These are phyloP conservation scores for Danio albolineatus DNA, from an alignment of 2,797 vertebrate genomes.

Conservation along the genomic window DNA sequence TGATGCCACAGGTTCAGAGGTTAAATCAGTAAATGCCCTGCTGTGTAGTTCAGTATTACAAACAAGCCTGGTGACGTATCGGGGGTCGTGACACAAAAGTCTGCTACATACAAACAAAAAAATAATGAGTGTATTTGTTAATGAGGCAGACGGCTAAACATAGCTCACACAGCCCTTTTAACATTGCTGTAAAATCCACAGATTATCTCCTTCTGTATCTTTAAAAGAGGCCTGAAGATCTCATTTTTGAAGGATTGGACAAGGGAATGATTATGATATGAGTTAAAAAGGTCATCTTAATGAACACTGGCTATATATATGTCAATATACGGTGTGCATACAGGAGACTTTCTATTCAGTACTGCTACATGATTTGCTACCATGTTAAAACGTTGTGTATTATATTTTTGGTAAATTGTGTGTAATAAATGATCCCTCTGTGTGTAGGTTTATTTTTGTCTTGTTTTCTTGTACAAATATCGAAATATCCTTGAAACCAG, in stretches of 20 bases:
- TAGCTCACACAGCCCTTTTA: conserved; percentile 41
- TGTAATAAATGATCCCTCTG: not conserved
- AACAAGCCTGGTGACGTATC: conserved; percentile 34
- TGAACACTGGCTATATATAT: not conserved
- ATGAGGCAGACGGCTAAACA: conserved; percentile 60
- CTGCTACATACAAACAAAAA: conserved; percentile 48
- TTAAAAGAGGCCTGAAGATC: conserved; percentile 27
- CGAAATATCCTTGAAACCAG: not conserved
- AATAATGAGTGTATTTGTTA: conserved; percentile 58
- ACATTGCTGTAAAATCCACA: conserved; percentile 28
- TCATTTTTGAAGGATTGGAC: conserved; percentile 12
- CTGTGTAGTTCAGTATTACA: conserved; percentile 52
- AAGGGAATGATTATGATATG: conserved; percentile 3
- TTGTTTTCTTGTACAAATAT: not conserved
- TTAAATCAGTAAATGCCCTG: conserved; percentile 62
- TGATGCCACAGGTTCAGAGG: conserved; percentile 52
- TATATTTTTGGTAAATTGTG: not conserved
- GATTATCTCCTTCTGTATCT: conserved; percentile 10
- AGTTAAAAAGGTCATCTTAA: conserved; percentile 20
- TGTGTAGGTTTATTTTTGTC: not conserved
- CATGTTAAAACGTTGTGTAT: conserved; percentile 12
- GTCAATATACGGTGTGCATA: not conserved
- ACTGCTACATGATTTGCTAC: conserved; percentile 50
- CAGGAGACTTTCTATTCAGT: not conserved
- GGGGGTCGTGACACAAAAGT: conserved; percentile 37